Base-by-base conservation (phyloP, 1,140 invertebrate species). In the Anastatus disparis region DNA sequence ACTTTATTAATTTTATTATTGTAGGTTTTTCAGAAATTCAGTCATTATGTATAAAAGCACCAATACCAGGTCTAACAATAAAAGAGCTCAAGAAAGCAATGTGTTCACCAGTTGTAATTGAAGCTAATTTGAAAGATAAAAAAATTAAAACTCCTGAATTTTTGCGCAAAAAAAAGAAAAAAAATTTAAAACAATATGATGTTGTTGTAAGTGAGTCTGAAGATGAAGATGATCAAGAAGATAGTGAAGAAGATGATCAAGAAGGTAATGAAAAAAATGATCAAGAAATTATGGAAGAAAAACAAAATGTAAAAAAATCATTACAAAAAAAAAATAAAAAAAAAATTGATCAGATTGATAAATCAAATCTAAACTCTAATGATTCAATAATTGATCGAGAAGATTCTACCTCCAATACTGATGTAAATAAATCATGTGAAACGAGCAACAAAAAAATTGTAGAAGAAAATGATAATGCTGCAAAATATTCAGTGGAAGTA, bases 101-200 rank as follows among this genome's bases (percentile, higher is more conserved):
- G 15, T 22, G 12, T 20, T 29, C 8, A 22, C 52, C 61, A 48
- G 50, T 59, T 8, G 40, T 64, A 24, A 24, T 58, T 27, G 48
- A 71, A 59, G 52, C 52, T 38, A 53, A 64, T 55, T 42, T 65
- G 12, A 65, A 71, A 50, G 65, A 65, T 15, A 17, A 50, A 27
- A 56, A 27, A 13, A 64, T 13, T 50, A 58, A 71, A 26, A 22
- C 26, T 55, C 59, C 50, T 3, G 35, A 63, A 48, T 1, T 17
- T 24, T 70, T 52, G 48, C 27, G n/a, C n/a, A n/a, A n/a, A n/a
- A n/a, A 6, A 48, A 3, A 35, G 29, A 7, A 35, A 4, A 56
- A 35, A 56, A 12, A 38, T 38, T 38, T 38, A 38, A 56, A 17
- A n/a, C 26, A 15, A 22, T 13, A n/a, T n/a, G n/a, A n/a, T n/a